Conservation (phyloP, 2,888 invertebrate species). For the Nudaria mundana region DNA sequence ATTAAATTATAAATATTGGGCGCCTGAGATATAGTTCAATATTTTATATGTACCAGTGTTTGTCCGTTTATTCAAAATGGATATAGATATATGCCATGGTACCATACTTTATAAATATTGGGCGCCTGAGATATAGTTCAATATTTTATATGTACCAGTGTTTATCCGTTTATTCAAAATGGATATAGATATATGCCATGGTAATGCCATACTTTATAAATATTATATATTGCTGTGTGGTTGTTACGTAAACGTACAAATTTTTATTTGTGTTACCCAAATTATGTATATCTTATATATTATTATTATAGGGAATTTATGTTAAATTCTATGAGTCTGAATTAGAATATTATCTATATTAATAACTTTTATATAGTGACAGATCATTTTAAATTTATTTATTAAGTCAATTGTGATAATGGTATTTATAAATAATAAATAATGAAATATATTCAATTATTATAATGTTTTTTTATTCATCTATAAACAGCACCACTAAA, state of each 20-base stretch:
- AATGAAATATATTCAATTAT: constrained; percentile 37
- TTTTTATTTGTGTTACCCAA: constrained; percentile 72
- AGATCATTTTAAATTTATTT: constrained; percentile 61
- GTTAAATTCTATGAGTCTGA: constrained; percentile 78
- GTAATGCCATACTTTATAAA: constrained; percentile 64
- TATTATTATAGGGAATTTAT: constrained; percentile 67
- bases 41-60: constrained; percentile 16
- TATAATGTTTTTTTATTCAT: constrained; percentile 14
- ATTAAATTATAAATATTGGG: constrained; percentile 15
- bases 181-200: constrained; percentile 37
- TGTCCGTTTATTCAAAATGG: not conserved
- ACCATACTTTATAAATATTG: constrained; percentile 10
- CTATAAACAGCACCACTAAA: not conserved
- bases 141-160: constrained; percentile 26
- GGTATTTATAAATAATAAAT: constrained; percentile 62
- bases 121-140: constrained; percentile 43
- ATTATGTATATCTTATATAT: constrained; percentile 53
- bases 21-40: constrained; percentile 43
- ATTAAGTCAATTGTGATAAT: constrained; percentile 71
- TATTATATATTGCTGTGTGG: constrained; percentile 69
- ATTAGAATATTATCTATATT: constrained; percentile 63
- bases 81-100: not conserved
- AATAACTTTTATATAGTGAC: constrained; percentile 60
- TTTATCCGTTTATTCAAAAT: constrained; percentile 11
- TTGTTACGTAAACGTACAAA: constrained; percentile 75